A percentile compares a stretch with the other conserved stretches of the same genome.
Evolutionary conservation across 2,797 vertebrate genomes (phyloP).

Genomic region (Pseudochaenichthys georgianus): DNA sequence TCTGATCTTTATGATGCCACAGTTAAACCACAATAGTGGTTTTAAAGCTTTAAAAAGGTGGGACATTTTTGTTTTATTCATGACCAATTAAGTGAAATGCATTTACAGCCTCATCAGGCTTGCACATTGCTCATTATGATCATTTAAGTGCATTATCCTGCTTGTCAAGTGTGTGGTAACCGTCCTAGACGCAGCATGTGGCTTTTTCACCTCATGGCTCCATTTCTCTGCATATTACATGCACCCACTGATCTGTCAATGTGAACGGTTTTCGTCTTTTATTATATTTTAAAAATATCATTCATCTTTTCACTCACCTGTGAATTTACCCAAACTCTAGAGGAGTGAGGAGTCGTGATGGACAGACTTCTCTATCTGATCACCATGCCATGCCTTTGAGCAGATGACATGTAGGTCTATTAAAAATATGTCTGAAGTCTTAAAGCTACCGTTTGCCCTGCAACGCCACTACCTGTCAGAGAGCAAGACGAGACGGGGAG

Average conservation of each 20-base stretch:
- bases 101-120: slow-evolving; percentile 42
- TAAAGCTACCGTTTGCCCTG: slow-evolving; percentile 60
- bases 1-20: background rate
- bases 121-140: slow-evolving; percentile 30
- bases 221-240: slow-evolving; percentile 21
- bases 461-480: slow-evolving; percentile 66
- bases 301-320: slow-evolving; percentile 33
- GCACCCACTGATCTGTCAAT: slow-evolving; percentile 19
- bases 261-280: slow-evolving; percentile 37
- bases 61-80: slow-evolving; percentile 1
- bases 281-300: slow-evolving; percentile 33
- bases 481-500: slow-evolving; percentile 24
- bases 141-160: slow-evolving; percentile 29
- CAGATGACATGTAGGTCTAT: slow-evolving; percentile 53
- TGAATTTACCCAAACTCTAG: slow-evolving; percentile 26
- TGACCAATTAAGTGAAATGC: slow-evolving; percentile 23
- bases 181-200: slow-evolving; percentile 10
- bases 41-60: slow-evolving; percentile 11
- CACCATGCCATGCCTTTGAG: slow-evolving; percentile 27
- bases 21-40: slow-evolving; percentile 1
- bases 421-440: slow-evolving; percentile 61
- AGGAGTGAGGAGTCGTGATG: slow-evolving; percentile 29
- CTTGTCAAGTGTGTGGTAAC: slow-evolving; percentile 22
- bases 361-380: slow-evolving; percentile 38
- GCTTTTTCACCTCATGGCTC: background rate